Evolutionary conservation across 2,888 invertebrate species (phyloP).

Genomic region (Lycaena phlaeas): DNA sequence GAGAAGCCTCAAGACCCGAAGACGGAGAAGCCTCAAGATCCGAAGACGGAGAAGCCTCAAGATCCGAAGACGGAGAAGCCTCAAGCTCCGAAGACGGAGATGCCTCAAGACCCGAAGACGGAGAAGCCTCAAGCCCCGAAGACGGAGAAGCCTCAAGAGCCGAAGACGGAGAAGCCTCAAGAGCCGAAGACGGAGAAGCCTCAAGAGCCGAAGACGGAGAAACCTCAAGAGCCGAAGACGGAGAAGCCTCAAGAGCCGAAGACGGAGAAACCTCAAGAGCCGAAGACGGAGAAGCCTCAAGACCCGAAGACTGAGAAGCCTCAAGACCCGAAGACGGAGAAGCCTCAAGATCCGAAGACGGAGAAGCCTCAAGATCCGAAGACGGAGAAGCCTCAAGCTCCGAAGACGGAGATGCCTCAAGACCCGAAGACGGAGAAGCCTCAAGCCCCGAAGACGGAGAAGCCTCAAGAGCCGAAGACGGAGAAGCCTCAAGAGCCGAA

Average conservation of each 20-base stretch:
- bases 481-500: conserved; percentile 11
- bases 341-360: neutral
- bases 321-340: neutral
- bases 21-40: neutral
- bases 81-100: too few relatives aligned
- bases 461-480: conserved; percentile 13
- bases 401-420: neutral
- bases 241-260: neutral
- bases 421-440: neutral
- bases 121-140: neutral
- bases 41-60: too few relatives aligned
- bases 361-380: neutral
- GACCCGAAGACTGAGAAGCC: neutral
- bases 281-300: neutral
- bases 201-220: neutral
- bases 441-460: neutral
- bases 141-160: neutral
- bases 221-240: conserved; percentile 1
- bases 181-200: neutral
- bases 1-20: neutral
- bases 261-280: neutral
- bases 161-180: conserved; percentile 2
- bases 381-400: neutral
- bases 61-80: too few relatives aligned
- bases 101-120: too few relatives aligned